Conservation (phyloP, 2,888 invertebrate species). For the Allolobophora icterica region DNA sequence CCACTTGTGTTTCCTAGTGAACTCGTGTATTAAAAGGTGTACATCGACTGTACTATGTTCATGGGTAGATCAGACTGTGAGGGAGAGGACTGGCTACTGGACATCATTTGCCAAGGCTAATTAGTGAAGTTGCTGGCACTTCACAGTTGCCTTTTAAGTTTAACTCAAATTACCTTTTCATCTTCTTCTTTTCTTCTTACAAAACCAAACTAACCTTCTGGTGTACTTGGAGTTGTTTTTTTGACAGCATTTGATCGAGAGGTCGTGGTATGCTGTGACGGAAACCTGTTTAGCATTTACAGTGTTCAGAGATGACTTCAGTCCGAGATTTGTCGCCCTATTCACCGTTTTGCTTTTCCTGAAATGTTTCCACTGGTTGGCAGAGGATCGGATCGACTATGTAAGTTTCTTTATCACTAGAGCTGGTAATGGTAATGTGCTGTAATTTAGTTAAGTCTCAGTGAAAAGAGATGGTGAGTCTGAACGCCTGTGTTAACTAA, state of each 20-base stretch:
- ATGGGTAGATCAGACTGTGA: too few relatives aligned
- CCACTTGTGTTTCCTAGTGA: too few relatives aligned
- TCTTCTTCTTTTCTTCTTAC: too few relatives aligned
- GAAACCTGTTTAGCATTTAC: slow-evolving; percentile 99
- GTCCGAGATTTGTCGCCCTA: slow-evolving; percentile 90
- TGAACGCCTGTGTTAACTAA: not conserved
- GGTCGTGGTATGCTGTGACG: slow-evolving; percentile 98
- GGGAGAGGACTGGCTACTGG: too few relatives aligned
- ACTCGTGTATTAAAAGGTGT: too few relatives aligned
- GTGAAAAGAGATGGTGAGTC: too few relatives aligned
- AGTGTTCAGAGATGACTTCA: slow-evolving; percentile 97
- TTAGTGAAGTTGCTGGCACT: too few relatives aligned
- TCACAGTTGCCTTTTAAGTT: too few relatives aligned
- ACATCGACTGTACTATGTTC: too few relatives aligned
- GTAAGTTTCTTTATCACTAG: slow-evolving; percentile 70
- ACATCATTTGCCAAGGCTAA: too few relatives aligned
- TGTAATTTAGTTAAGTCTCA: not conserved
- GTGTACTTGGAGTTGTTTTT: not conserved
- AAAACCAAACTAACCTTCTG: not conserved
- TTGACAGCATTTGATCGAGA: slow-evolving; percentile 87
- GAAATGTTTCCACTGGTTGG: slow-evolving; percentile 99
- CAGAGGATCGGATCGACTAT: slow-evolving; percentile 97
- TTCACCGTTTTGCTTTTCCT: slow-evolving; percentile 94
- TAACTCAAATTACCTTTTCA: not conserved
- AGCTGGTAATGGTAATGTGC: not conserved